Percentiles rank a stretch among this genome's conserved stretches.
phyloP scores from a whole-genome alignment of 1,140 invertebrate species.

The Lepidurus apus region DNA sequence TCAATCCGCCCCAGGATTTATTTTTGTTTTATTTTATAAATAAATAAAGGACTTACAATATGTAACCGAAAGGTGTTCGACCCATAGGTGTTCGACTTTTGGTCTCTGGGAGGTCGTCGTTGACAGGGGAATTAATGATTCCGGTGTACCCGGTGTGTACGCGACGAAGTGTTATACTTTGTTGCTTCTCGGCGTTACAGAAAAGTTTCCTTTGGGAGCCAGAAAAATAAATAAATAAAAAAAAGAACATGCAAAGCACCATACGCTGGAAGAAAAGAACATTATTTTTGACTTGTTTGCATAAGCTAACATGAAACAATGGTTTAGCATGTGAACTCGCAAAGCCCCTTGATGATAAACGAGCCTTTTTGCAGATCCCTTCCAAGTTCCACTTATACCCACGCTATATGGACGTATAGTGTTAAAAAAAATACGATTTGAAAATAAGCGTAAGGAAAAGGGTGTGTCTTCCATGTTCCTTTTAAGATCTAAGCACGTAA shows the following conservation, averaged over 20 bases:
- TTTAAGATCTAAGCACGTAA: neutral
- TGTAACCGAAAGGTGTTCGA: neutral
- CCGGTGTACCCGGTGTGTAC: neutral
- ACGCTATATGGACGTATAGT: neutral
- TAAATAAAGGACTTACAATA: neutral
- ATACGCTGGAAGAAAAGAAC: neutral
- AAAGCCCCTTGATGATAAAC: neutral
- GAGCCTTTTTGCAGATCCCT: slow-evolving; percentile 12
- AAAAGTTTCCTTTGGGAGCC: neutral
- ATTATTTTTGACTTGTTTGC: neutral
- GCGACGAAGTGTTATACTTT: neutral
- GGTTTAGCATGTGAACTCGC: neutral
- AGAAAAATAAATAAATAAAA: neutral
- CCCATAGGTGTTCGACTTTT: neutral
- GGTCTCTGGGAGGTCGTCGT: neutral
- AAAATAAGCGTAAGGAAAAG: neutral
- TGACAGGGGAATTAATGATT: slow-evolving; percentile 16
- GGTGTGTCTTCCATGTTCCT: neutral
- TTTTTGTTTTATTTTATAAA: too few relatives aligned
- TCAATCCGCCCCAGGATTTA: neutral
- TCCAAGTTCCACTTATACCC: neutral
- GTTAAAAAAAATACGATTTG: neutral
- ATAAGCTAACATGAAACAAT: neutral
- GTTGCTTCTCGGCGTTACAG: neutral
- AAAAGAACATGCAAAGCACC: neutral